Base-by-base conservation (phyloP, 2,113 vertebrate genomes). In the Speoplatyrhinus poulsoni region DNA sequence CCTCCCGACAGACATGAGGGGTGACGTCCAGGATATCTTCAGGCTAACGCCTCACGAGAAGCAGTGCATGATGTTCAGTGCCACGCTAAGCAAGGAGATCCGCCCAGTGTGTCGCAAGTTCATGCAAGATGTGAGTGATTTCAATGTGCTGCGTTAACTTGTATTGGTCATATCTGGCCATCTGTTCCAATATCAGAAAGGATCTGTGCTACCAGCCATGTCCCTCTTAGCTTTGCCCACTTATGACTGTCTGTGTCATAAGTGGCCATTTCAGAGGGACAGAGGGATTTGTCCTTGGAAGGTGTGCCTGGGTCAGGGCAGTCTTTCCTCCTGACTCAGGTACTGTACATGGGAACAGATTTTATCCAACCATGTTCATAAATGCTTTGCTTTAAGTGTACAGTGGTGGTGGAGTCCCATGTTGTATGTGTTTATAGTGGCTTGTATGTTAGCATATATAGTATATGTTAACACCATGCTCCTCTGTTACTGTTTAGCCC, bases 51-150 rank as follows among this genome's bases (percentile, higher is more conserved):
- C 95, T 0, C 95, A 96, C 0, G 95, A 96, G 90, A 96, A 96
- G 75, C 95, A 96, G 80, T 94, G 94, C 76, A 96, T 96, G 94
- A 96, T 96, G 95, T 96, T 96, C 90, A 96, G 95, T 0, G 95
- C 95, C 60, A 96, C 95, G 0, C 83, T 96, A 65, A 94, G 94
- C 91, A 95, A 95, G 83, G 95, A 95, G 73, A 93, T 96, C 83
- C 92, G 95, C 11, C 95, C 95, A 0, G 94, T 96, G 71, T 96
- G 95, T 84, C 92, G 95, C 87, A 96, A 95, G 83, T 96, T 96
- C 89, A 96, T 96, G 95, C 95, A 96, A 73, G 95, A 96, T 46
- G 95, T 96, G 75, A 95, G 95, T 94, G 26, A 26, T 41, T 41
- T 41, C 7, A 6, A 41, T 41, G 3, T 41, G 36, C 36, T 41